Evolutionary conservation across 2,888 invertebrate species (phyloP).

Genomic region (Cecidostiba fungosa): DNA sequence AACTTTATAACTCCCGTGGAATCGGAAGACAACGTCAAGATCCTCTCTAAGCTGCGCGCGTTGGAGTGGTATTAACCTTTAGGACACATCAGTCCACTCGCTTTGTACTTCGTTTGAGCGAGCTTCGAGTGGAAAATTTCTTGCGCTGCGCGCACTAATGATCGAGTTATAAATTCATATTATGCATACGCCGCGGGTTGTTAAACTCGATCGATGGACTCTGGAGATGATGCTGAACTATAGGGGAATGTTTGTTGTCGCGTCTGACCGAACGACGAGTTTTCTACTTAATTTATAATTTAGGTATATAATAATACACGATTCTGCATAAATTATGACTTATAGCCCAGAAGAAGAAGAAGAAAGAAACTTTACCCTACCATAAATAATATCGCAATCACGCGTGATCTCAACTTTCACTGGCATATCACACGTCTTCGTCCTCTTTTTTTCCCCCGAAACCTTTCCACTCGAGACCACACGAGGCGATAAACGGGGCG

Average conservation of each 20-base stretch:
- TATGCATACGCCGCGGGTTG: not conserved
- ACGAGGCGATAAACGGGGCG: not conserved
- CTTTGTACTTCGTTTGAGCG: slow-evolving; percentile 3
- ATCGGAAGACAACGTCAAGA: slow-evolving; percentile 48
- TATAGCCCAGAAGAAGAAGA: not conserved
- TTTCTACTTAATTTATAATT: not conserved
- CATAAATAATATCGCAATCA: not conserved
- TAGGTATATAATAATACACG: too few relatives aligned
- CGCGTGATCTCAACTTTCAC: not conserved
- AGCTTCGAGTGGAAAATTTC: slow-evolving; percentile 24
- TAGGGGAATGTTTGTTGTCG: not conserved
- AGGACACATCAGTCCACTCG: not conserved
- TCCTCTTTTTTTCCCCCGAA: not conserved
- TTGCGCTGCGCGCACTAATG: slow-evolving; percentile 16
- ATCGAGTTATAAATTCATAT: slow-evolving; percentile 43
- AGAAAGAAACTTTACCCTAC: not conserved
- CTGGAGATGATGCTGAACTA: too few relatives aligned
- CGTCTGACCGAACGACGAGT: not conserved
- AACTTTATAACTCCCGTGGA: slow-evolving; percentile 47
- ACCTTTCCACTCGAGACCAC: not conserved
- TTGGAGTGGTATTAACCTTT: slow-evolving; percentile 27
- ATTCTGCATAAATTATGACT: too few relatives aligned
- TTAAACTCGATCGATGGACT: not conserved
- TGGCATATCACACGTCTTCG: not conserved
- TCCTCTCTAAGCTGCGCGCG: not conserved